Conservation (phyloP, 2,888 invertebrate genomes). For the Criorhina ranunculi region DNA sequence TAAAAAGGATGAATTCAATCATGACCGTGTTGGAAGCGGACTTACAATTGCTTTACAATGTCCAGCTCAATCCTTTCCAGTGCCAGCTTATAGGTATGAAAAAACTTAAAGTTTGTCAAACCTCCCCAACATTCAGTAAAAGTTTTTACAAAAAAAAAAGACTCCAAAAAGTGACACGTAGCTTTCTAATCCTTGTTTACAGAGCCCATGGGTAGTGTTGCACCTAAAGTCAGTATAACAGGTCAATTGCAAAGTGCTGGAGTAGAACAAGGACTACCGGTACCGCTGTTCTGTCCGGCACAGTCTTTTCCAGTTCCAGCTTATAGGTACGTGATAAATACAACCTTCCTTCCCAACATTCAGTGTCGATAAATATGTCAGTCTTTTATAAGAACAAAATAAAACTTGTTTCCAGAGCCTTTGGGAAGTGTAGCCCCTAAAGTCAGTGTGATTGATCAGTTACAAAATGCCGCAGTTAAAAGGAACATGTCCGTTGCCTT, state of each 20-base stretch:
- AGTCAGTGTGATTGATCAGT: constrained; percentile 84
- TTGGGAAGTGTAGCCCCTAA: constrained; percentile 86
- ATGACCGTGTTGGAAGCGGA: constrained; percentile 80
- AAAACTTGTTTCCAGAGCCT: constrained; percentile 80
- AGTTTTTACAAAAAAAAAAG: neutral
- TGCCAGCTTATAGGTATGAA: neutral
- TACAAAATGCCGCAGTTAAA: constrained; percentile 78
- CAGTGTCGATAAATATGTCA: constrained; percentile 59
- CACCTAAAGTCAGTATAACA: constrained; percentile 89
- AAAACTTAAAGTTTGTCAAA: neutral
- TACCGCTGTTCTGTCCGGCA: constrained; percentile 90
- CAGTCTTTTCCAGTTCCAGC: constrained; percentile 84
- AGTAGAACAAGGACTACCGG: constrained; percentile 80
- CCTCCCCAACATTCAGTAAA: constrained; percentile 29
- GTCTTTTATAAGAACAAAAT: neutral
- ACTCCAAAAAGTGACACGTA: neutral
- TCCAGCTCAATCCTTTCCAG: constrained; percentile 88
- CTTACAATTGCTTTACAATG: constrained; percentile 87
- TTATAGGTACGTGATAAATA: constrained; percentile 80
- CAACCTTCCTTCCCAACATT: constrained; percentile 60
- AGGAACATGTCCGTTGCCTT: constrained; percentile 85
- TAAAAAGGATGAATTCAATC: constrained; percentile 84
- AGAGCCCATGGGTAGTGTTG: constrained; percentile 86
- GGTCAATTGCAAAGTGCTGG: constrained; percentile 85
- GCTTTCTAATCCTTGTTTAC: constrained; percentile 34